Percentiles rank a stretch among this genome's conserved stretches.
Conservation (phyloP, 2,113 vertebrate genomes). For the Zosterops japonicus region DNA sequence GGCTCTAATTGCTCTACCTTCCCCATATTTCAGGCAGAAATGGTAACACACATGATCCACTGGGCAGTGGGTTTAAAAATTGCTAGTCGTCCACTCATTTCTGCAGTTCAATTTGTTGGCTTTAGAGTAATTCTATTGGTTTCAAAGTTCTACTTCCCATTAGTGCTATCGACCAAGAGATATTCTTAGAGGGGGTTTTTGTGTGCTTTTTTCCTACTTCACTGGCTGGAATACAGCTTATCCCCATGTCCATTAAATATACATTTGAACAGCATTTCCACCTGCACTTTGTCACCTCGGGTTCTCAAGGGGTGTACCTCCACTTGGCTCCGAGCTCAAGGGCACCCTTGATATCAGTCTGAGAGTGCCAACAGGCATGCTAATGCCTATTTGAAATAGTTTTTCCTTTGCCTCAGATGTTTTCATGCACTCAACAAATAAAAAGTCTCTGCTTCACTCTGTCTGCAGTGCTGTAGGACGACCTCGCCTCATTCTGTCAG, state of each 20-base stretch:
- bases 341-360: conserved; percentile 62
- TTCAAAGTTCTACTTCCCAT: conserved; percentile 20
- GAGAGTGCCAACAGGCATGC: conserved; percentile 58
- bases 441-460: conserved; percentile 15
- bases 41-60: not conserved
- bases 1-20: not conserved
- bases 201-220: not conserved
- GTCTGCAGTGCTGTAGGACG: not conserved
- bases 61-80: not conserved
- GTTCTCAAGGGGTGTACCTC: conserved; percentile 58
- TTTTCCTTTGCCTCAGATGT: conserved; percentile 58
- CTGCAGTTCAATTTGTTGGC: not conserved
- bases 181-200: not conserved
- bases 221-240: conserved; percentile 34
- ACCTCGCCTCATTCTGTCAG: conserved; percentile 63
- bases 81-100: not conserved
- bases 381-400: conserved; percentile 66
- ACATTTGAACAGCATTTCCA: conserved; percentile 69
- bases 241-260: conserved; percentile 67
- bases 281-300: conserved; percentile 60
- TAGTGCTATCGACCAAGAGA: not conserved
- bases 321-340: conserved; percentile 67
- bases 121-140: not conserved
- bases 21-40: not conserved
- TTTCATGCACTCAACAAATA: conserved; percentile 51